Conservation (phyloP, 1,140 invertebrate genomes). For the Papilio dardanus region DNA sequence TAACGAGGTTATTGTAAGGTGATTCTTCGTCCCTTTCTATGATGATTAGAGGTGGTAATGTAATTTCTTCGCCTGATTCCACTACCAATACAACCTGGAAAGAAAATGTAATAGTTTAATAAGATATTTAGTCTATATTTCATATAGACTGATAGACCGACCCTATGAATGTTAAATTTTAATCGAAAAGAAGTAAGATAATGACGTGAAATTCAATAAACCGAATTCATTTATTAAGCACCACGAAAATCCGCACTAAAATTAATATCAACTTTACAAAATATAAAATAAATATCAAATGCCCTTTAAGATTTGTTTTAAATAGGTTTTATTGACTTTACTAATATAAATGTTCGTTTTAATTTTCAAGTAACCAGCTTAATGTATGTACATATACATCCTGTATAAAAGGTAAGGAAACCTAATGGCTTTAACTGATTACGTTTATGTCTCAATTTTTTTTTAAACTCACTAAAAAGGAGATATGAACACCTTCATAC, state of each 20-base stretch:
- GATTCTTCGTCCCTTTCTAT: conserved; percentile 71
- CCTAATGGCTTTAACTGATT: not conserved
- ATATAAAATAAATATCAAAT: not conserved
- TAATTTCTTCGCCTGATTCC: conserved; percentile 51
- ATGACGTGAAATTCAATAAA: no score
- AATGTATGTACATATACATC: conserved; percentile 4
- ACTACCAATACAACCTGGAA: conserved; percentile 64
- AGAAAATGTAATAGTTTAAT: conserved; percentile 33
- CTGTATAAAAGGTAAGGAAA: not conserved
- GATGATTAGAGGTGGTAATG: conserved; percentile 65
- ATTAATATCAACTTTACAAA: not conserved
- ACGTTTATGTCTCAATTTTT: no score
- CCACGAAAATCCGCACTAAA: not conserved
- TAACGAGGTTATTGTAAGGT: conserved; percentile 61
- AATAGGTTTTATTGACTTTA: not conserved
- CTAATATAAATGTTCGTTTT: not conserved
- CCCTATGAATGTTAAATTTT: no score
- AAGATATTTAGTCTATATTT: not conserved
- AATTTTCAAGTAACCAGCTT: not conserved
- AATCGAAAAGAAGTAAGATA: no score
- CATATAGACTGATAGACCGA: no score
- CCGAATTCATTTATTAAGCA: not conserved
- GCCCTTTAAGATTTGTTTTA: not conserved
- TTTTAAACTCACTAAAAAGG: not conserved
- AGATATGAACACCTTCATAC: not conserved